These are phyloP conservation scores for Drosophila jambulina DNA, from an alignment of 1,140 invertebrate genomes.

Conservation along the genomic window DNA sequence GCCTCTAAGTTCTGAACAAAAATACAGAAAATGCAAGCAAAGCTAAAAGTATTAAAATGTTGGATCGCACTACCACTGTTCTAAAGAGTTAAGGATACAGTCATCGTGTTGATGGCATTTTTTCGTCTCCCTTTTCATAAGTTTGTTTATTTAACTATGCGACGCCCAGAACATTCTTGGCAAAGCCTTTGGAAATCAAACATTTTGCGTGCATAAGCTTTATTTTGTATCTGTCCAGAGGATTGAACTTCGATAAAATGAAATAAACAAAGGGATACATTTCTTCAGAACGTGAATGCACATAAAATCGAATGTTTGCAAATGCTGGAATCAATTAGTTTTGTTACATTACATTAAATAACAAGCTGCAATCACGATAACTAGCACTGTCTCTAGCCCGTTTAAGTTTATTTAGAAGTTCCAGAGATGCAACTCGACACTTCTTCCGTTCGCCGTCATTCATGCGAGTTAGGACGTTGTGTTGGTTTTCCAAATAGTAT, in stretches of 20 bases:
- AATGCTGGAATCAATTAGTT: not conserved
- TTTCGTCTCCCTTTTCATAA: not conserved
- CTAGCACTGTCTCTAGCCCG: not conserved
- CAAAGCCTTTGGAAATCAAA: not conserved
- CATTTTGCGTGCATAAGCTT: conserved; percentile 1
- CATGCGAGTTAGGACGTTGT: conserved; percentile 42
- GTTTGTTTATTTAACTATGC: conserved; percentile 3
- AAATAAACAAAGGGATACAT: not conserved
- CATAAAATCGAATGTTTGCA: not conserved
- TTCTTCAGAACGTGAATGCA: not conserved
- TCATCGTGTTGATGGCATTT: not conserved
- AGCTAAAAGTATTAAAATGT: not conserved
- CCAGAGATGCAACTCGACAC: not conserved
- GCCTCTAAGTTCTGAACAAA: not conserved
- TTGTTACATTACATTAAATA: not conserved
- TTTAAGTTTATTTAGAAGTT: not conserved
- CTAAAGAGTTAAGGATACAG: not conserved
- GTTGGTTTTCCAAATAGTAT: conserved; percentile 29
- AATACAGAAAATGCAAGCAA: not conserved
- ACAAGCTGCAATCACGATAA: not conserved
- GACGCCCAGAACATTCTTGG: not conserved
- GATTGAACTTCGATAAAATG: not conserved
- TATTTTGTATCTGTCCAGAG: not conserved
- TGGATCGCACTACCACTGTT: not conserved
- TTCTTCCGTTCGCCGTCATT: not conserved